phyloP scores from a whole-genome alignment of 2,113 vertebrate genomes.

The Artemisiospiza belli region DNA sequence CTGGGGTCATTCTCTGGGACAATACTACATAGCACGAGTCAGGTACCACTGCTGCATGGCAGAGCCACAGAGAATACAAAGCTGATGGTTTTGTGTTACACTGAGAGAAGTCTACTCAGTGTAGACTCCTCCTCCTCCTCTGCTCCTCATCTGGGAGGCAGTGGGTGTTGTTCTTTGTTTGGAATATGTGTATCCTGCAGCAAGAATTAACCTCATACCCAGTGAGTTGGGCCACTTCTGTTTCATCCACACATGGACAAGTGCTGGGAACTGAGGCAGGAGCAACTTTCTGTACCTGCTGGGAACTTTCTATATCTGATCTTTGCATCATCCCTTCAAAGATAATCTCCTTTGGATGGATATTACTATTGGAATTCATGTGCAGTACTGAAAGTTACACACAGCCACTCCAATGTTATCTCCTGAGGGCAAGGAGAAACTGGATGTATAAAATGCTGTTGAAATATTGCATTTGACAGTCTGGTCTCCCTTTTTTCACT shows the following conservation, averaged over 20 bases:
- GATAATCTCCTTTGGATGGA: neutral
- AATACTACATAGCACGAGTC: neutral
- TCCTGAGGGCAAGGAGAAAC: neutral
- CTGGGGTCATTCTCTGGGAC: rapidly evolving
- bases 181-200: neutral
- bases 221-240: rapidly evolving
- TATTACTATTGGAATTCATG: neutral
- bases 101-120: neutral
- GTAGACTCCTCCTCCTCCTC: too few species aligned
- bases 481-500: neutral
- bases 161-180: neutral
- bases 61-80: neutral
- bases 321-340: neutral
- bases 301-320: neutral
- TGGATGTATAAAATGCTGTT: neutral
- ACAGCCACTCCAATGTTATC: neutral
- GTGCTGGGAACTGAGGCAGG: neutral
- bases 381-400: neutral
- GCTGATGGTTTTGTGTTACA: neutral
- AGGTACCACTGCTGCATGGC: neutral
- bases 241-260: neutral
- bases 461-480: neutral
- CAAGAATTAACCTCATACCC: rapidly evolving
- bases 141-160: neutral
- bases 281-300: neutral